Base-by-base conservation (phyloP, 2,797 vertebrate genomes). In the Eulemur mongoz region DNA sequence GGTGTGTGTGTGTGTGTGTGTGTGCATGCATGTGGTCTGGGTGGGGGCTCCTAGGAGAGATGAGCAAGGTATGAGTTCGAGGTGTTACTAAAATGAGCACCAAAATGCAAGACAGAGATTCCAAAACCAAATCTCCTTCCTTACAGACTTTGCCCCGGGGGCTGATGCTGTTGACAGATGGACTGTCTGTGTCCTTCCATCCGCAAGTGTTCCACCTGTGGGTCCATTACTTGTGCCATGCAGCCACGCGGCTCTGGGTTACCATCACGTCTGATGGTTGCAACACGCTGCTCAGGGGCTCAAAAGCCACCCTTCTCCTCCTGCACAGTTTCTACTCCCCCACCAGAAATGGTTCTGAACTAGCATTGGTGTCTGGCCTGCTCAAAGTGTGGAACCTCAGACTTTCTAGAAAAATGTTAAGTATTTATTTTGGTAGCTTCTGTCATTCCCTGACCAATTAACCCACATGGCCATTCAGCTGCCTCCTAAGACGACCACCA, bases 271-370 rank as follows among this genome's bases (percentile, higher is more conserved):
- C 23, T 25, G 54, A 57, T 25, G 57, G 57, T 25, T 57, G 57
- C 57, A 25, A 25, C 23, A 57, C 23, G 23, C 5, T 63, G 59
- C 27, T 63, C 11, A 14, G 0, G 7, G 72, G 50, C 52, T 0
- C 0, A 11, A 13, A 0, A 3, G 13, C 3, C 27, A 6, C 5
- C 1, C 14, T 1, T 1, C 30, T 35, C 35, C 25, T 3, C 23
- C 52, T 3, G 13, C 1, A 0, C 0, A 5, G 17, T 0, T 32
- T 43, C 57, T 61, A 30, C 7, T 23, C 23, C 57, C 30, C 50
- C 35, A 50, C n/a, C 35, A 23, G 85, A 45, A 38, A 40, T 67
- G 50, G 25, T 7, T 65, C 52, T 22, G 81, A 35, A 48, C 0
- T 5, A 38, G 15, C 3, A 5, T 3, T 35, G 2, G 0, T 2